These are phyloP conservation scores for Porites lobata DNA, from an alignment of 92 coral and sea anemone genomes.

Conservation along the genomic window DNA sequence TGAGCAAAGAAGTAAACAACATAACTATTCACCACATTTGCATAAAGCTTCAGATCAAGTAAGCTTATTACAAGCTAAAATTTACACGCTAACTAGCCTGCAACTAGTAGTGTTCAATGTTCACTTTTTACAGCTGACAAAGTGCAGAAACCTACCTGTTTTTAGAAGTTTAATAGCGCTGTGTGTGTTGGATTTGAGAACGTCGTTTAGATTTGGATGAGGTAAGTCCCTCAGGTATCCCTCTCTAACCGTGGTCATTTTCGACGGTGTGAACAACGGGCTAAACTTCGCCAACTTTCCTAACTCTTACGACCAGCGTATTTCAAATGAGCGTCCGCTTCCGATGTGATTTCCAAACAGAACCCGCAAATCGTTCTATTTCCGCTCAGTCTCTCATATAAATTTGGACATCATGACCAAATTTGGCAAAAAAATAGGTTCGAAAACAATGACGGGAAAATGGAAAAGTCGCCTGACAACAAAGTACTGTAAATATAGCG, in stretches of 20 bases:
- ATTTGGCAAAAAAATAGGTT: conserved; percentile 12
- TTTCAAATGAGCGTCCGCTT: background rate
- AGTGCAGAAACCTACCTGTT: conserved; percentile 73
- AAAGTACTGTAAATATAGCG: background rate
- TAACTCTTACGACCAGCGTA: background rate
- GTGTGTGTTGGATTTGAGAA: conserved; percentile 79
- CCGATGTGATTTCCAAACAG: conserved; percentile 8
- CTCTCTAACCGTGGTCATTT: conserved; percentile 52
- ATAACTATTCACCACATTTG: too few relatives aligned
- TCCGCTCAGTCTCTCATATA: conserved; percentile 58
- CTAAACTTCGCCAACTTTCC: background rate
- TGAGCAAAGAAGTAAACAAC: background rate
- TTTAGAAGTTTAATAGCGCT: conserved; percentile 87
- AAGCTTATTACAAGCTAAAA: background rate
- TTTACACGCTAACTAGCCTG: background rate
- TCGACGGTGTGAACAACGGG: background rate
- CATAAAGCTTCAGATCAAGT: too few relatives aligned
- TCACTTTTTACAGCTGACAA: background rate
- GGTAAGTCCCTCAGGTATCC: conserved; percentile 81
- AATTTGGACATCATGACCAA: conserved; percentile 55
- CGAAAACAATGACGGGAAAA: background rate
- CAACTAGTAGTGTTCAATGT: too few relatives aligned
- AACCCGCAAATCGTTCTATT: background rate
- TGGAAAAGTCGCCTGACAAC: conserved; percentile 5
- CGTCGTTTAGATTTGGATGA: conserved; percentile 86